phyloP scores from a whole-genome alignment of 1,140 invertebrate genomes.

The Procambarus clarkii region DNA sequence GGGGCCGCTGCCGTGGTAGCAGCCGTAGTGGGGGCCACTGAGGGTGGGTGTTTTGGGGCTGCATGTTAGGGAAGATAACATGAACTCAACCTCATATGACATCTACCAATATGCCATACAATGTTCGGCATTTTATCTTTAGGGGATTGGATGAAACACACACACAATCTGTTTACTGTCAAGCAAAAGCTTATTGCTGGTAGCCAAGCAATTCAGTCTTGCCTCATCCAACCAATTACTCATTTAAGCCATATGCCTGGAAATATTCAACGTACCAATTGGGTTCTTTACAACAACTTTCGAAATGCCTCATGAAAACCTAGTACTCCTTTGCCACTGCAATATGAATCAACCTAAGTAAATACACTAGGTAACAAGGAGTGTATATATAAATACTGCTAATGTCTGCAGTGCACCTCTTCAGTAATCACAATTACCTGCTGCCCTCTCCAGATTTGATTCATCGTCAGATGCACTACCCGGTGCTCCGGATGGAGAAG shows the following conservation, averaged over 20 bases:
- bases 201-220: slow-evolving; percentile 1
- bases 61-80: slow-evolving; percentile 56
- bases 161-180: not conserved
- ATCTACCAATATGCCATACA: slow-evolving; percentile 26
- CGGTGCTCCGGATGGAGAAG: slow-evolving; percentile 74
- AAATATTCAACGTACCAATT: not conserved
- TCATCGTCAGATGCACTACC: slow-evolving; percentile 87
- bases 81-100: slow-evolving; percentile 46
- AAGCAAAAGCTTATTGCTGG: slow-evolving; percentile 2
- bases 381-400: slow-evolving; percentile 9
- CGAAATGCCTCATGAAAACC: not conserved
- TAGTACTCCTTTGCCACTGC: not conserved
- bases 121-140: slow-evolving; percentile 20
- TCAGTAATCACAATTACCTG: slow-evolving; percentile 75
- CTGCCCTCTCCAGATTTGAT: slow-evolving; percentile 79
- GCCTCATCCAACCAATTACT: not conserved
- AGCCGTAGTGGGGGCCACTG: slow-evolving; percentile 47
- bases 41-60: slow-evolving; percentile 61
- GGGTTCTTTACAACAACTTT: not conserved
- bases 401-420: slow-evolving; percentile 62
- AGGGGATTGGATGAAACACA: not conserved
- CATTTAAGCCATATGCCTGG: not conserved
- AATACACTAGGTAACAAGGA: not conserved
- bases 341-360: not conserved
- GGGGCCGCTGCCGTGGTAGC: slow-evolving; percentile 57